These are phyloP conservation scores for Marmota flaviventris DNA, from an alignment of 2,113 vertebrate species.

Conservation along the genomic window DNA sequence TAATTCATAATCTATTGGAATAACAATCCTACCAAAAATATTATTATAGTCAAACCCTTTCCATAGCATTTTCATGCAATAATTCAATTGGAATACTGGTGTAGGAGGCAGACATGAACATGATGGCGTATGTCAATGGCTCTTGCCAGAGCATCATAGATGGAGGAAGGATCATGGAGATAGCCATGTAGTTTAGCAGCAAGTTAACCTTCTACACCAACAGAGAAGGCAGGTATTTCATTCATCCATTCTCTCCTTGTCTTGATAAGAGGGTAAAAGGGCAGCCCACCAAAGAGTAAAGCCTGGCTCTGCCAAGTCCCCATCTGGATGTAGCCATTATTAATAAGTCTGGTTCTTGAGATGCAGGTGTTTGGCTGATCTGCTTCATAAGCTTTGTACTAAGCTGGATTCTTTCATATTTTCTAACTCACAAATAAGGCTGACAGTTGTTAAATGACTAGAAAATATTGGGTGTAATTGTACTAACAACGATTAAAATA, in stretches of 20 bases:
- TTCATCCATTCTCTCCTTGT: neutral
- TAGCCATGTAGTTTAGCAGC: neutral
- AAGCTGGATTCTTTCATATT: neutral
- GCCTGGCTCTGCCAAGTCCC: neutral
- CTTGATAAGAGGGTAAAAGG: neutral
- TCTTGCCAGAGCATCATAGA: neutral
- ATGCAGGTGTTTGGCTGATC: neutral
- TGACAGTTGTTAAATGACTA: neutral
- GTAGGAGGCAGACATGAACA: neutral
- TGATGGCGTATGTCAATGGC: neutral
- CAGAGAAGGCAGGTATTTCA: neutral
- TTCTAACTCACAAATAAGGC: neutral
- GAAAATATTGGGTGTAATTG: neutral
- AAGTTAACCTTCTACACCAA: neutral
- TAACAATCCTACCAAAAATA: neutral
- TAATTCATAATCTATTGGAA: neutral
- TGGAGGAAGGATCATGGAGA: neutral
- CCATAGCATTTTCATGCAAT: neutral
- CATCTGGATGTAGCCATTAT: neutral
- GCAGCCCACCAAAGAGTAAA: neutral
- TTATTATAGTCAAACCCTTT: neutral
- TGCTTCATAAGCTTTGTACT: neutral
- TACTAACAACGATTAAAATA: neutral
- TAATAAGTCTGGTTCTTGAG: neutral
- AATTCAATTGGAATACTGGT: neutral